Conservation (phyloP, 1,140 invertebrate species). For the Ruditapes philippinarum region DNA sequence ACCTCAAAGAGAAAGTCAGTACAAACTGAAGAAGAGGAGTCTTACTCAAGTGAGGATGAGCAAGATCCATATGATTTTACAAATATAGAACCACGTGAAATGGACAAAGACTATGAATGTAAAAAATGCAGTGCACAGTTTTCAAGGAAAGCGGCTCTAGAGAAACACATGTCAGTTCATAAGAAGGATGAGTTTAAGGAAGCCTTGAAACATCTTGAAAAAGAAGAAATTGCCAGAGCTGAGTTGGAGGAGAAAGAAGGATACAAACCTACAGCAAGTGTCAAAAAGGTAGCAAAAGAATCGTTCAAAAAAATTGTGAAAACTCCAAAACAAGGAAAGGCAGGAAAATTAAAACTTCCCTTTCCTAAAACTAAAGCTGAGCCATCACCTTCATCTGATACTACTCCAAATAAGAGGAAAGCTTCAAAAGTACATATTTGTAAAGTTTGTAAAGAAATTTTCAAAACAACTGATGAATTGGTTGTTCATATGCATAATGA, state of each 20-base stretch:
- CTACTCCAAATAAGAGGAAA: background rate
- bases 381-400: background rate
- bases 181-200: slow-evolving; percentile 48
- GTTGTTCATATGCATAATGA: slow-evolving; percentile 7
- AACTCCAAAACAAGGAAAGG: background rate
- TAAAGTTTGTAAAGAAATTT: slow-evolving; percentile 31
- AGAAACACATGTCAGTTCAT: slow-evolving; percentile 32
- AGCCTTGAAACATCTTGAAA: slow-evolving; percentile 35
- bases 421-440: slow-evolving; percentile 1
- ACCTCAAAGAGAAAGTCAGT: background rate
- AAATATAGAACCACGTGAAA: slow-evolving; percentile 48
- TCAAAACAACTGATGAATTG: background rate
- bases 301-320: background rate
- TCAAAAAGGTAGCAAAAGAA: background rate
- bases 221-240: slow-evolving; percentile 31
- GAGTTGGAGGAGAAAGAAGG: slow-evolving; percentile 19
- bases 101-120: slow-evolving; percentile 40
- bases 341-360: background rate
- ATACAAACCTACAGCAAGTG: background rate
- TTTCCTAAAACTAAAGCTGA: background rate
- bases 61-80: slow-evolving; percentile 48
- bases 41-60: background rate
- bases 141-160: slow-evolving; percentile 39
- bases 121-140: slow-evolving; percentile 2
- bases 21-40: background rate